phyloP scores from a whole-genome alignment of 2,797 vertebrate genomes.

The Delichon dasypus region DNA sequence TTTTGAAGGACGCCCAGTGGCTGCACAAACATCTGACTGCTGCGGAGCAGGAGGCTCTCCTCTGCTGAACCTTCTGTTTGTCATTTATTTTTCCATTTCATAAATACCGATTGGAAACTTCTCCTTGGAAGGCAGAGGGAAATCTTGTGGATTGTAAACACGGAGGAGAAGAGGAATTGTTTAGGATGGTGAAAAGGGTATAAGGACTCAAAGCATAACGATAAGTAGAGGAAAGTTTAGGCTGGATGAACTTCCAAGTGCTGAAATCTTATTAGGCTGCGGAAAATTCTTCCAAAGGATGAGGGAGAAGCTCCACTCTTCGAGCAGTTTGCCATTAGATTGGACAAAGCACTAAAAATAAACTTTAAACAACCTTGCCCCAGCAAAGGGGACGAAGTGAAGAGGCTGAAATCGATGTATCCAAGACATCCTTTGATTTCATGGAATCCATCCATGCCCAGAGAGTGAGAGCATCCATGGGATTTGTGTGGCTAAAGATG shows the following conservation, averaged over 20 bases:
- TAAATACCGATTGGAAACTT: conserved; percentile 70
- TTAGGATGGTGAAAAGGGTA: conserved; percentile 62
- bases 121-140: conserved; percentile 68
- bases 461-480: rapidly evolving
- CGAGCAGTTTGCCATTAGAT: not conserved
- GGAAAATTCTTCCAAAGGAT: conserved; percentile 52
- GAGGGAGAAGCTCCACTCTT: conserved; percentile 34
- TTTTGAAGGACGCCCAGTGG: not conserved
- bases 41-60: conserved; percentile 36
- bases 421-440: not conserved
- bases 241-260: conserved; percentile 50
- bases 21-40: conserved; percentile 44
- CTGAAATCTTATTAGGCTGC: conserved; percentile 34
- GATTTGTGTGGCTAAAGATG: rapidly evolving
- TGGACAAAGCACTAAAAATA: conserved; percentile 10
- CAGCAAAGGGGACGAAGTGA: not conserved
- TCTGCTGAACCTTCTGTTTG: conserved; percentile 65
- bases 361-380: not conserved
- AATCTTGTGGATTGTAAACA: conserved; percentile 71
- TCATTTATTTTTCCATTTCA: conserved; percentile 75
- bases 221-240: conserved; percentile 51
- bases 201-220: not conserved
- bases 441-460: not conserved
- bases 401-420: not conserved
- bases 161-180: conserved; percentile 49